Evolutionary conservation across 2,888 invertebrate genomes (phyloP), one percentile per base, ranked within the genome.

Genomic region (Drosophila cognata): DNA sequence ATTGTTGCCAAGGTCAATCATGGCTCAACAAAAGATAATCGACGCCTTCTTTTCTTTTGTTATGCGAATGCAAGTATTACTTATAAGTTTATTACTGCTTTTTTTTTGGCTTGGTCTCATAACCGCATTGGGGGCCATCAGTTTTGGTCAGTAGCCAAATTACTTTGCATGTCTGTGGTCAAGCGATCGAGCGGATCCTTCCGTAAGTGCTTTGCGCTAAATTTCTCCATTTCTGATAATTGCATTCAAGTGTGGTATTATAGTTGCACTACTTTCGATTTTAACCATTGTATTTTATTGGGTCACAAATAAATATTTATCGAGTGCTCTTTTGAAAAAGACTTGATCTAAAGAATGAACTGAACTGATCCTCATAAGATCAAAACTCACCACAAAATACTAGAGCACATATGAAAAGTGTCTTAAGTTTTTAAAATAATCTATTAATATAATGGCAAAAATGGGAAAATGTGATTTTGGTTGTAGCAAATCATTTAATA

Each of bases 1-100:
- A 88, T 89, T 82, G 89, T 71, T 65, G 59, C 74, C 92, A 91
- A 91, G 91, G 92, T 91, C 90, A 89, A 79, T 63, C 61, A 41
- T 71, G 67, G 72, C 59, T 57, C 68, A 65, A 70, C 62, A 67
- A 58, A 74, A 62, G 58, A 57, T 57, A 31, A 63, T 68, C 73
- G 72, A 53, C 64, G 36, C 36, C 43, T 57, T 41, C 28, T 16
- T 46, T 50, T 43, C 59, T 60, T 52, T 57, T 66, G 60, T 60
- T 67, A 38, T 31, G 21, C 41, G 29, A 50, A 18, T 25, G 11
- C 38, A 50, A 65, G 16, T n/a, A 4, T 36, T 13, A 41, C 35
- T 53, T 53, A 25, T 7, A 41, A 10, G 18, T 48, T 48, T 21
- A 6, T 18, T 13, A n/a, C 3, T 10, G 10, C 0, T 21, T 29